Evolutionary conservation across 1,140 invertebrate genomes (phyloP).

Genomic region (Anastatus disparis): DNA sequence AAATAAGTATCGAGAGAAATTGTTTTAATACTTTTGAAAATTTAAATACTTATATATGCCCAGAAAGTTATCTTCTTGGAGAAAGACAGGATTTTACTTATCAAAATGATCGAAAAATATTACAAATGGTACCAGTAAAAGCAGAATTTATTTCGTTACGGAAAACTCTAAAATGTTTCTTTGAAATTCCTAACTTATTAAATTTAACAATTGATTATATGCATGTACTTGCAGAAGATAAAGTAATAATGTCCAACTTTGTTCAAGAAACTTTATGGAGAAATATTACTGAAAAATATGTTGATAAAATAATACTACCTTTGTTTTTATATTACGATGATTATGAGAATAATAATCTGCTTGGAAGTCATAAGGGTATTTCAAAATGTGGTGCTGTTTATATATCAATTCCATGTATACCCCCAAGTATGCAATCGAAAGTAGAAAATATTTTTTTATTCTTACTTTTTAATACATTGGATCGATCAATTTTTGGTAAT

Average conservation of each 20-base stretch:
- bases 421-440: constrained; percentile 1
- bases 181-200: constrained; percentile 41
- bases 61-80: constrained; percentile 37
- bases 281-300: constrained; percentile 39
- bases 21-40: constrained; percentile 34
- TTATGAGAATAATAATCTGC: constrained; percentile 7
- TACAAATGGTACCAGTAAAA: constrained; percentile 34
- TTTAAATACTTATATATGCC: constrained; percentile 30
- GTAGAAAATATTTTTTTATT: constrained; percentile 17
- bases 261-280: constrained; percentile 49
- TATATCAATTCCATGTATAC: neutral
- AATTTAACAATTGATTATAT: constrained; percentile 39
- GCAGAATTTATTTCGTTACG: constrained; percentile 42
- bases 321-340: constrained; percentile 4
- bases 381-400: constrained; percentile 7
- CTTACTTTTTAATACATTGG: constrained; percentile 41
- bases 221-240: constrained; percentile 36
- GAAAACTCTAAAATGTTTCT: constrained; percentile 39
- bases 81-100: constrained; percentile 37
- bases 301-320: neutral
- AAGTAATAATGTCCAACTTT: constrained; percentile 47
- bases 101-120: constrained; percentile 12
- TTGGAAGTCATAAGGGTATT: neutral
- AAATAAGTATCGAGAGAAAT: no score
- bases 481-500: constrained; percentile 48